A percentile compares a stretch with the other conserved stretches of the same genome.
Conservation (phyloP, 2,797 vertebrate genomes). For the Schizothorax lantsangensis region DNA sequence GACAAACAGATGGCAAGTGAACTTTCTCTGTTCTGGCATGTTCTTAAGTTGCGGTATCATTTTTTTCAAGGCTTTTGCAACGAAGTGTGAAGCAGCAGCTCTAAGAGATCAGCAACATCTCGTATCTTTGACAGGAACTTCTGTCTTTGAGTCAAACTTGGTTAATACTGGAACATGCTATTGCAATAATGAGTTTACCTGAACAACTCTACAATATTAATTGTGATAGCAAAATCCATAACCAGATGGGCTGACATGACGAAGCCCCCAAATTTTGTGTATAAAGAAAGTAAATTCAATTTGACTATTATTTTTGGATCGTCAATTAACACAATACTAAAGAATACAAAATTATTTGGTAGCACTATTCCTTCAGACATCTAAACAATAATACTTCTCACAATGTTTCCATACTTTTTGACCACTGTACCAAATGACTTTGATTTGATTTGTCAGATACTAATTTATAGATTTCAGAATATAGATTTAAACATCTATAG, state of each 20-base stretch:
- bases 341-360: background rate
- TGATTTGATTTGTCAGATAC: background rate
- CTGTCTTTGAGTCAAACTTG: background rate
- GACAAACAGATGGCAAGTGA: constrained; percentile 95
- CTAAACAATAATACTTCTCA: background rate
- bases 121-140: background rate
- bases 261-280: background rate
- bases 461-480: background rate
- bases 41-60: constrained; percentile 77
- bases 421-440: background rate
- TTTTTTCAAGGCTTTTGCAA: constrained; percentile 76
- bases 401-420: background rate
- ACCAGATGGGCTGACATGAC: background rate
- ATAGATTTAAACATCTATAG: background rate
- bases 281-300: background rate
- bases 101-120: constrained; percentile 32
- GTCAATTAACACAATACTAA: background rate
- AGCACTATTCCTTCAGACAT: background rate
- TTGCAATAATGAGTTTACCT: background rate
- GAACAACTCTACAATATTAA: background rate
- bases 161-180: background rate
- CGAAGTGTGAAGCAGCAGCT: constrained; percentile 51
- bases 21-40: constrained; percentile 87
- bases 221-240: background rate
- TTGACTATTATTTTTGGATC: background rate